phyloP scores from a whole-genome alignment of 2,113 vertebrate genomes.

The Ciconia stormi region DNA sequence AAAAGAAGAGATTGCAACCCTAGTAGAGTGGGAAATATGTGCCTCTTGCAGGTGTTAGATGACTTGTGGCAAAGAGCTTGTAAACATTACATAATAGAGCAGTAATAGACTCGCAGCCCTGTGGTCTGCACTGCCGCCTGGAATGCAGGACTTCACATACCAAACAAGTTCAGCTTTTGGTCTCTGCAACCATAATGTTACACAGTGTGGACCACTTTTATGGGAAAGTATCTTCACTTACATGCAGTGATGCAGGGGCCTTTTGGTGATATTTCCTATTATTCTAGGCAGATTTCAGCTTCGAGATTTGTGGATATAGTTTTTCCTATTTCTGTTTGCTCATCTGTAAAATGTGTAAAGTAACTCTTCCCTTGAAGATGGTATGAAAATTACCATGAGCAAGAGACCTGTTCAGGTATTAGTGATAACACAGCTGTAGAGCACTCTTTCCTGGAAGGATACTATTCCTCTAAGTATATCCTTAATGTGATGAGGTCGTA shows the following conservation, averaged over 20 bases:
- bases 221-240: not conserved
- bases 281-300: not conserved
- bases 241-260: not conserved
- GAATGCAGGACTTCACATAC: not conserved
- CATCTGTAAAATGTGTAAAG: not conserved
- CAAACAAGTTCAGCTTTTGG: not conserved
- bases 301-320: not conserved
- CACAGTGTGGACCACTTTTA: not conserved
- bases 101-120: not conserved
- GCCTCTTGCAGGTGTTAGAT: not conserved
- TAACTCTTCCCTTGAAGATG: not conserved
- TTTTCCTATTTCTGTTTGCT: not conserved
- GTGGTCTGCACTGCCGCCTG: not conserved
- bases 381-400: not conserved
- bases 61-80: not conserved
- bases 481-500: not conserved
- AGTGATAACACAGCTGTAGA: not conserved
- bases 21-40: not conserved
- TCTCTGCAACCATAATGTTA: not conserved
- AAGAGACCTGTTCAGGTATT: not conserved
- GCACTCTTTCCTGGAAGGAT: not conserved
- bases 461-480: not conserved
- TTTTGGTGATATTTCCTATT: not conserved
- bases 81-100: not conserved
- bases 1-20: not conserved